These are phyloP conservation scores for Xestia rhomboidea DNA, from an alignment of 2,888 invertebrate species.

Conservation along the genomic window DNA sequence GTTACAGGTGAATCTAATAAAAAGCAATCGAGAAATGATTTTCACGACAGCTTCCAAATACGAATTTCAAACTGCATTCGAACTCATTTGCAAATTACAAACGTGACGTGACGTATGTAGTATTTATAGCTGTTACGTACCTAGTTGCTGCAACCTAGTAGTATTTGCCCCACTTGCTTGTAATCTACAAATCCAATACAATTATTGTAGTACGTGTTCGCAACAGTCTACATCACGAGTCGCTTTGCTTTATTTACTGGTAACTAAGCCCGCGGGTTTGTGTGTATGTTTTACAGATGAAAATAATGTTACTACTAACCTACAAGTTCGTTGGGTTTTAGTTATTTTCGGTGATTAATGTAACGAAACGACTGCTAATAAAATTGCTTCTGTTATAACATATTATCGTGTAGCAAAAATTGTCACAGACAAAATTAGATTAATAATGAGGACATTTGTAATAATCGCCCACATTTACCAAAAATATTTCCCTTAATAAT, in stretches of 20 bases:
- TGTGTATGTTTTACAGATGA: not conserved
- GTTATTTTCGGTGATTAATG: not conserved
- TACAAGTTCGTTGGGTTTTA: not conserved
- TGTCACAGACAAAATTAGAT: not conserved
- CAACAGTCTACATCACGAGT: constrained; percentile 21
- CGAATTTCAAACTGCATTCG: constrained; percentile 13
- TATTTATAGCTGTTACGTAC: constrained; percentile 13
- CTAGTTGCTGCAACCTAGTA: constrained; percentile 1
- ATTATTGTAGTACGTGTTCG: constrained; percentile 49
- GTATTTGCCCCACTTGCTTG: constrained; percentile 29
- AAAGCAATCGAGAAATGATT: constrained; percentile 1
- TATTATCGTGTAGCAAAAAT: not conserved
- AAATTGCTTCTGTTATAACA: not conserved
- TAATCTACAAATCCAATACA: constrained; percentile 55
- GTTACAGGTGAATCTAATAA: not conserved
- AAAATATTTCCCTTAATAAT: not conserved
- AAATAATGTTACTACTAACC: not conserved
- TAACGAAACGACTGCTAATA: not conserved
- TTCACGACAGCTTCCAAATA: constrained; percentile 11
- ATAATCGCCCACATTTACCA: not conserved
- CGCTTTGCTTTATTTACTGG: constrained; percentile 21
- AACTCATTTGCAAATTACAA: constrained; percentile 50
- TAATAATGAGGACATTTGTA: not conserved
- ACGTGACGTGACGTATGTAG: constrained; percentile 12
- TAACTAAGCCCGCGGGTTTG: not conserved